phyloP scores from a whole-genome alignment of 2,888 invertebrate species.

The Elmis aenea region DNA sequence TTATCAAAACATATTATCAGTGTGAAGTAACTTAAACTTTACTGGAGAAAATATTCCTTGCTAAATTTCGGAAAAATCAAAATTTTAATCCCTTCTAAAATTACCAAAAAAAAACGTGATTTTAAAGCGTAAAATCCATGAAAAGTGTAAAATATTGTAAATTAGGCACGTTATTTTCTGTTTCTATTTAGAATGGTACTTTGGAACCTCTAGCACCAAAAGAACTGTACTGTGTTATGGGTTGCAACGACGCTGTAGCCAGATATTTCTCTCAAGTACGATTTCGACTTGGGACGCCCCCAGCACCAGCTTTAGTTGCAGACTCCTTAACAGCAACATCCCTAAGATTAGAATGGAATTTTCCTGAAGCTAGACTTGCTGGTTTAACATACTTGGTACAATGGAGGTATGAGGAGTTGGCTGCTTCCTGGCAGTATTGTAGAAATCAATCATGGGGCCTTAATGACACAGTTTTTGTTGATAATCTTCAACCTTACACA shows the following conservation, averaged over 20 bases:
- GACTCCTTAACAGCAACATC: constrained; percentile 73
- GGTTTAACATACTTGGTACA: constrained; percentile 62
- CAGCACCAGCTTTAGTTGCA: constrained; percentile 70
- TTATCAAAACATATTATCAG: no score
- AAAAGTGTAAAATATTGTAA: no score
- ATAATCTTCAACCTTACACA: constrained; percentile 79
- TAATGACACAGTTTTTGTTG: constrained; percentile 61
- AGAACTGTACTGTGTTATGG: constrained; percentile 73
- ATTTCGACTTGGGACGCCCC: constrained; percentile 63
- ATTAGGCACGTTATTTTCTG: no score
- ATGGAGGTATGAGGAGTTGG: constrained; percentile 67
- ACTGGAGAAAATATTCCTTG: no score
- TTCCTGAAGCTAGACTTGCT: constrained; percentile 49
- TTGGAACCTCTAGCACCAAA: constrained; percentile 62
- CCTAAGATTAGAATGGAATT: constrained; percentile 74
- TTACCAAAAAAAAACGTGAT: no score
- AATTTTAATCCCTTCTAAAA: no score
- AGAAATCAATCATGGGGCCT: constrained; percentile 64
- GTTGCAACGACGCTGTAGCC: constrained; percentile 75
- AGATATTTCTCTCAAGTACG: constrained; percentile 65
- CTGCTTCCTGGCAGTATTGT: constrained; percentile 78
- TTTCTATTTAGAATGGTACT: constrained; percentile 69
- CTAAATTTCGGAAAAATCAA: no score
- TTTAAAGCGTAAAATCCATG: no score
- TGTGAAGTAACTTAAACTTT: no score